Base-by-base conservation (phyloP, 2,888 invertebrate species). In the Tetanocera ferruginea region DNA sequence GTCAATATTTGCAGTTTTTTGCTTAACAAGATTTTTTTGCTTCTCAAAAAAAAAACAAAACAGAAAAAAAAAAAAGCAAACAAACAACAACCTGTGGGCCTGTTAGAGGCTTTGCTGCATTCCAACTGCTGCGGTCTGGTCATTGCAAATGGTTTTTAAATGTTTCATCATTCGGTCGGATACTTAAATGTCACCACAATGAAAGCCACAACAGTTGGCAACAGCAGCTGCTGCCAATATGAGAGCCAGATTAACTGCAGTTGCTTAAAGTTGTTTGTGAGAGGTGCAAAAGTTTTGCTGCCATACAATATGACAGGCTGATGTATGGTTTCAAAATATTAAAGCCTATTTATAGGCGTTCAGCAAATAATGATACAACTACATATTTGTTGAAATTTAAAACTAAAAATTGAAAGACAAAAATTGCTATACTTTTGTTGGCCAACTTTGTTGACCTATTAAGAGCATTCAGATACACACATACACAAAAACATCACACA, bases 121-220 rank as follows among this genome's bases (percentile, higher is more conserved):
- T 43, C 43, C 43, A 43, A 43, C 43, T 43, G 43, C 43, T 43
- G 43, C 43, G 43, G 43, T 25, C 25, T 8, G 37, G 37, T 37
- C 67, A 31, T 28, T 66, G 72, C 57, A 78, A 79, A 76, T 79
- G 77, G 70, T 76, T 80, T 81, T 80, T 78, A 79, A 80, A 78
- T 77, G 74, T 66, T 78, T 76, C 66, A 55, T 37, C 43, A 57
- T 51, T 71, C 69, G 72, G 72, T 34, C 74, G 57, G 75, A 76
- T 75, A 78, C 79, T 81, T 79, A 80, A 80, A 80, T 81, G 81
- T 77, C 79, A 79, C 81, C 81, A 60, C 81, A 81, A 69, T 77
- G 77, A 76, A 75, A 77, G 62, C 79, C 73, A 43, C 43, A 43
- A 70, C 73, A 74, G 69, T 57, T 70, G 69, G 69, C 74, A 67